Base-by-base conservation (phyloP, 2,888 invertebrate species). In the Zelleria hepariella region DNA sequence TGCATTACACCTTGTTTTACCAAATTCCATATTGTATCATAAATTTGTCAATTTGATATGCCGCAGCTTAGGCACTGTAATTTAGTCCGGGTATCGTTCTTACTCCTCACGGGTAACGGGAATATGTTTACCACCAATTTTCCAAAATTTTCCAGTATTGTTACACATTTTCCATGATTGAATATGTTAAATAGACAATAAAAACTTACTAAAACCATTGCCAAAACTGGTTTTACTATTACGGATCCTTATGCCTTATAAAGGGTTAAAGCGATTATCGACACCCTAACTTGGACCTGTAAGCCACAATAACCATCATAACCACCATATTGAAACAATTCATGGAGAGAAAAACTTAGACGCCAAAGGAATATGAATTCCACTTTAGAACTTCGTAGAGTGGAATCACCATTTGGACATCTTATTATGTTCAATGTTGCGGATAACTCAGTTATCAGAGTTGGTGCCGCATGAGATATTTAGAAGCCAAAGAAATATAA, bases 1-100 rank as follows among this genome's bases (percentile, higher is more conserved):
- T 64, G 65, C 55, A 58, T 63, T 32, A 52, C 57, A 32, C 62
- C 63, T 27, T 62, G 63, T 59, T 65, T 65, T 62, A 27, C 56
- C n/a, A 21, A 58, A 54, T 62, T 54, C 48, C 60, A 55, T 58
- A 51, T 26, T 24, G 15, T 20, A 49, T n/a, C 20, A 58, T 26
- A 51, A 58, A 26, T 55, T 18, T 27, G 20, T 26, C 18, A 26
- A 27, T 55, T 27, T 55, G 24, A 27, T 27, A 27, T 27, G 20
- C 48, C n/a, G 20, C n/a, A 49, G 20, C n/a, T 20, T 49, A 49
- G 48, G 48, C 48, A 49, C n/a, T 20, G 20, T 20, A 49, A 20
- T 49, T 49, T 49, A n/a, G 18, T 26, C 24, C 18, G 18, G 15
- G 26, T 55, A 23, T 53, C 15, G 20, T 27, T 23, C 7, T 55